phyloP scores from a whole-genome alignment of 1,140 invertebrate genomes.

The Drosophila ogumai region DNA sequence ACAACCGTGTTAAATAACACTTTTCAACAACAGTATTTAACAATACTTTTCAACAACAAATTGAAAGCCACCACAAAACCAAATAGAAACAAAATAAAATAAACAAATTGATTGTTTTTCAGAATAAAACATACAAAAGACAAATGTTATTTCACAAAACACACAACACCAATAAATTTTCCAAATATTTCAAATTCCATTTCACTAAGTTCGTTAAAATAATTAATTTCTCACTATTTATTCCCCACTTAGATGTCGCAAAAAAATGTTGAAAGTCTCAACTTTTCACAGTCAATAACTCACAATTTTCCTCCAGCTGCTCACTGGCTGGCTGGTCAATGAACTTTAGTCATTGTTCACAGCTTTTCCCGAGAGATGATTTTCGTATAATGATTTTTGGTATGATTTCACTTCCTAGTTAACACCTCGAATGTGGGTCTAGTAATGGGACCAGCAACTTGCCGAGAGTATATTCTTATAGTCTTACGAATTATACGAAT shows the following conservation, averaged over 20 bases:
- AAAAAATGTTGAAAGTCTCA: constrained; percentile 9
- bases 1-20: too few species aligned
- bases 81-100: not conserved
- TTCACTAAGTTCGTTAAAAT: not conserved
- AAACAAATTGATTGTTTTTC: not conserved
- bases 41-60: not conserved
- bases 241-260: constrained; percentile 10
- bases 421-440: constrained; percentile 18
- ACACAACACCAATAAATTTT: not conserved
- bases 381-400: too few species aligned
- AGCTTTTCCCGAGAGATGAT: constrained; percentile 3
- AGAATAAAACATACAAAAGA: not conserved
- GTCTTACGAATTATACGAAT: not conserved
- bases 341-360: constrained; percentile 15
- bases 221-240: constrained; percentile 6
- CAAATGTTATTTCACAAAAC: not conserved
- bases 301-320: constrained; percentile 35
- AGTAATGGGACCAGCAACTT: constrained; percentile 22
- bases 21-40: not conserved
- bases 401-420: constrained; percentile 40
- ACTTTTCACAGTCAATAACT: constrained; percentile 16
- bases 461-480: constrained; percentile 17
- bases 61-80: not conserved
- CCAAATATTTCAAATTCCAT: not conserved
- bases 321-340: constrained; percentile 8